These are phyloP conservation scores for Rostratula benghalensis DNA, from an alignment of 2,113 vertebrate genomes.

Conservation along the genomic window DNA sequence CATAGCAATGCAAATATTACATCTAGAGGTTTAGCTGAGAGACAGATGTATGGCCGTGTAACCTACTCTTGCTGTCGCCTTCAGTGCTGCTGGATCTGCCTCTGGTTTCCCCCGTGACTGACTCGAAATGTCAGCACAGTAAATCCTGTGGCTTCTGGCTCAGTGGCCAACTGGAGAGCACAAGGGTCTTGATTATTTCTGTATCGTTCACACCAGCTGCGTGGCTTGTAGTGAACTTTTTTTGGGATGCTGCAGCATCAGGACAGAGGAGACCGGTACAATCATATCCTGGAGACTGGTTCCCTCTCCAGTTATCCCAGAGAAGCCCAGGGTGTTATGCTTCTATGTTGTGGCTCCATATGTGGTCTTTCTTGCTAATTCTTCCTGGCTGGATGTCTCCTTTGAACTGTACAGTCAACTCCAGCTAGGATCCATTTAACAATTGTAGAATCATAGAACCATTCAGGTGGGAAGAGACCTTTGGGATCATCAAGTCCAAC, in stretches of 20 bases:
- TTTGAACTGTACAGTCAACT: not conserved
- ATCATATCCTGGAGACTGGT: accelerated
- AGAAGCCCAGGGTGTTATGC: not conserved
- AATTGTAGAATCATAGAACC: too few species aligned
- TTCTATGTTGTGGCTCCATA: not conserved
- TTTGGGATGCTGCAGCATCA: accelerated
- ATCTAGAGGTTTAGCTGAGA: not conserved
- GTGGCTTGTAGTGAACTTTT: not conserved
- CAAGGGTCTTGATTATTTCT: accelerated
- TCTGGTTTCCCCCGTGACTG: not conserved
- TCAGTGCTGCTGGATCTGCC: not conserved
- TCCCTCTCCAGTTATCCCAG: not conserved
- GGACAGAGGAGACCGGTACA: not conserved
- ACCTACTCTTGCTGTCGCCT: not conserved
- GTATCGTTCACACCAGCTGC: not conserved
- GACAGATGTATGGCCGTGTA: not conserved
- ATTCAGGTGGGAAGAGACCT: too few species aligned
- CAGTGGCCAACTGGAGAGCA: accelerated
- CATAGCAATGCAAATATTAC: not conserved
- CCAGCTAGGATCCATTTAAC: not conserved
- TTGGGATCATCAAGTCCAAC: too few species aligned
- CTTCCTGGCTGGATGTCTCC: not conserved
- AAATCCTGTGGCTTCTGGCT: not conserved
- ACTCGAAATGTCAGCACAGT: accelerated
- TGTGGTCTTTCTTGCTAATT: not conserved